These are phyloP conservation scores for Batillaria attramentaria DNA, from an alignment of 1,140 invertebrate genomes.

Conservation along the genomic window DNA sequence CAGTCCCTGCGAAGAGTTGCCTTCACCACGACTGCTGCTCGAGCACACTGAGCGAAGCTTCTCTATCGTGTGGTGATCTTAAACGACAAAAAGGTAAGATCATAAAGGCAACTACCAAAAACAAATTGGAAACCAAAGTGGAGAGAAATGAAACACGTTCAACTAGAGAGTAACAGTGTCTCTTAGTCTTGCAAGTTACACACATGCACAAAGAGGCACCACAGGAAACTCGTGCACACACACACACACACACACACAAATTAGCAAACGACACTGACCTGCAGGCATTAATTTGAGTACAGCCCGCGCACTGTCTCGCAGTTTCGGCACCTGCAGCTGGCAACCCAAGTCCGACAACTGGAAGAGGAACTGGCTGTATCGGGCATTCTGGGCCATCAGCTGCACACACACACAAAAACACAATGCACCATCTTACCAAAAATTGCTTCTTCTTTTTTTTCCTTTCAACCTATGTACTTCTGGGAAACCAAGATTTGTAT, in stretches of 20 bases:
- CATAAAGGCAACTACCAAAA: neutral
- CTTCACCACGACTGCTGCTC: constrained; percentile 64
- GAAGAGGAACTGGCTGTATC: constrained; percentile 90
- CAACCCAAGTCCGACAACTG: constrained; percentile 92
- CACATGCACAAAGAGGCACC: no score
- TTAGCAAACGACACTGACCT: constrained; percentile 79
- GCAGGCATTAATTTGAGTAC: constrained; percentile 92
- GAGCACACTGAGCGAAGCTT: constrained; percentile 76
- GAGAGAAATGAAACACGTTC: no score
- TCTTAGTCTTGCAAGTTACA: no score
- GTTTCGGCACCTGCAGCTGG: constrained; percentile 81
- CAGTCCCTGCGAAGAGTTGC: constrained; percentile 73
- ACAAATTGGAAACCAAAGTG: no score
- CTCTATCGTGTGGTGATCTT: constrained; percentile 78
- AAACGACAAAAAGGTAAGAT: constrained; percentile 23
- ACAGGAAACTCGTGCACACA: no score
- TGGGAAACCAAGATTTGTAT: no score
- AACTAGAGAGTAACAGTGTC: no score
- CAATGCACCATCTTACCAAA: neutral
- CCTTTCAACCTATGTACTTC: neutral
- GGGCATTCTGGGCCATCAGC: constrained; percentile 84
- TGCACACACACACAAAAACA: constrained; percentile 60
- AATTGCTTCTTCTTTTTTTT: neutral
- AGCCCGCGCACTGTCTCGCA: constrained; percentile 88
- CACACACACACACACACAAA: no score